Conservation (phyloP, 2,888 invertebrate genomes). For the Xestia xanthographa region DNA sequence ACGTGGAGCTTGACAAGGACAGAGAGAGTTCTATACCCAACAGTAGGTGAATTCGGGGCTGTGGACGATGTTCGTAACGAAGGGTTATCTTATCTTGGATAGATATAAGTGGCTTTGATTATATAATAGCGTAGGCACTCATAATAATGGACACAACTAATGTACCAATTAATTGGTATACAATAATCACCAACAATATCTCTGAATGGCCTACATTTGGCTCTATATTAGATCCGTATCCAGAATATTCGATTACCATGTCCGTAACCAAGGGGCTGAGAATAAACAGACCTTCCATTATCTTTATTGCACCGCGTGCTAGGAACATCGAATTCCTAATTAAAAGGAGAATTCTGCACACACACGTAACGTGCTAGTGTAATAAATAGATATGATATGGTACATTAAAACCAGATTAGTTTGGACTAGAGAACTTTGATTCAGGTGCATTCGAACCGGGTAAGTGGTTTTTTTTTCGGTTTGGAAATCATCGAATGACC, state of each 20-base stretch:
- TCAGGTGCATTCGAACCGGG: not conserved
- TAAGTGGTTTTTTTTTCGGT: no score
- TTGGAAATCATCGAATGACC: no score
- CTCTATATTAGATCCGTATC: slow-evolving; percentile 44
- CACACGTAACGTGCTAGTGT: slow-evolving; percentile 58
- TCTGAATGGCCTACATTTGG: slow-evolving; percentile 9
- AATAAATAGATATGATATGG: not conserved
- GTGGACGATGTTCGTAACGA: no score
- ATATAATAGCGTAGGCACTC: not conserved
- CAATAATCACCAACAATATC: slow-evolving; percentile 29
- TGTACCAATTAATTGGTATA: slow-evolving; percentile 26
- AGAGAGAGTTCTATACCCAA: no score
- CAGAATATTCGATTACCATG: slow-evolving; percentile 41
- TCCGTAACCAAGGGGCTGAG: slow-evolving; percentile 21
- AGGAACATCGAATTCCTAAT: slow-evolving; percentile 73
- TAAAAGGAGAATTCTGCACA: slow-evolving; percentile 68
- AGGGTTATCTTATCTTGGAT: no score
- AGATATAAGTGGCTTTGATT: not conserved
- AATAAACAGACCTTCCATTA: slow-evolving; percentile 67
- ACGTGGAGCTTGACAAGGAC: no score
- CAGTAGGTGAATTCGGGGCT: no score
- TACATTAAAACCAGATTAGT: not conserved
- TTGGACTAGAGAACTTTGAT: not conserved
- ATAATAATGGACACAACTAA: not conserved
- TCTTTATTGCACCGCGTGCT: slow-evolving; percentile 70